phyloP scores from a whole-genome alignment of 1,140 invertebrate species.

The Heliconius hewitsoni region DNA sequence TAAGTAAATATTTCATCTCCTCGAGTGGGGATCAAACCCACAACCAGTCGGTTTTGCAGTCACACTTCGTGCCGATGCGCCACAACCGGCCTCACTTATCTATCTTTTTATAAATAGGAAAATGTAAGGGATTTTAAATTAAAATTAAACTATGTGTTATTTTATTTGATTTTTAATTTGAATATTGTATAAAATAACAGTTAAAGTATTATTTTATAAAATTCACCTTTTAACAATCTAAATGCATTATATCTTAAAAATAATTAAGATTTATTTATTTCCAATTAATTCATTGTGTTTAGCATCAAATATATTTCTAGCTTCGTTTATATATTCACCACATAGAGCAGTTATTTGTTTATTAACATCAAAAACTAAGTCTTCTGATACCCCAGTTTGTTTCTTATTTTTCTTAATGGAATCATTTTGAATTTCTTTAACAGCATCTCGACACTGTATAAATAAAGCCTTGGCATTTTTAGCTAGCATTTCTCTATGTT shows the following conservation, averaged over 20 bases:
- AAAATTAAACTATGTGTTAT: not conserved
- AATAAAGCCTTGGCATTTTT: slow-evolving; percentile 93
- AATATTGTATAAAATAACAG: not conserved
- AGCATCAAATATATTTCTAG: slow-evolving; percentile 84
- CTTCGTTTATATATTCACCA: slow-evolving; percentile 85
- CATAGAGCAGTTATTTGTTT: slow-evolving; percentile 86
- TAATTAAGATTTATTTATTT: slow-evolving; percentile 39
- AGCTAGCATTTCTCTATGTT: slow-evolving; percentile 92
- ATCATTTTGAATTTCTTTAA: slow-evolving; percentile 91
- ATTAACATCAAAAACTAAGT: slow-evolving; percentile 84
- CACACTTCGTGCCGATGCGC: too few species aligned
- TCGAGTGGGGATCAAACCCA: too few species aligned
- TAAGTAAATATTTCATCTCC: too few species aligned
- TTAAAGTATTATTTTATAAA: not conserved
- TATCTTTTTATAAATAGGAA: too few species aligned
- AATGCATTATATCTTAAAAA: not conserved
- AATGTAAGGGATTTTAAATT: not conserved
- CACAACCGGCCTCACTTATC: too few species aligned
- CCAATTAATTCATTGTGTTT: slow-evolving; percentile 89
- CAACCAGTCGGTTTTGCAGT: too few species aligned
- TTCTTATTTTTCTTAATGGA: slow-evolving; percentile 87
- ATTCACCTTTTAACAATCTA: not conserved
- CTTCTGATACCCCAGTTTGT: slow-evolving; percentile 84
- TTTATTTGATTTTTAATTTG: not conserved
- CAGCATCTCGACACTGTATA: slow-evolving; percentile 88